Evolutionary conservation across 2,888 invertebrate species (phyloP).

Genomic region (Drosophila bunnanda): DNA sequence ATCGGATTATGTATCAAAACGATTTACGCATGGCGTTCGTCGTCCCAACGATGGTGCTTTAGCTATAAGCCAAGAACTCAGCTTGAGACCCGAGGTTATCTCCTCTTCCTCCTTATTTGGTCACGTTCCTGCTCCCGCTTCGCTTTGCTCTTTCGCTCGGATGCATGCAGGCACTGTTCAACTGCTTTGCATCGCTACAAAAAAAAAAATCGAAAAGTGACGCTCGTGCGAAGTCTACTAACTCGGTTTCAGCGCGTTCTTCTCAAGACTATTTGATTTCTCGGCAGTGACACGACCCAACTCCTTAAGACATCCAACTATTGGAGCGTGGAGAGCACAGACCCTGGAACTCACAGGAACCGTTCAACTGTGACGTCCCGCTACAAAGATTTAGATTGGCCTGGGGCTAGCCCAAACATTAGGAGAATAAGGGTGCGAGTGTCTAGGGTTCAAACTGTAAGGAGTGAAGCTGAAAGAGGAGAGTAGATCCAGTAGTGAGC

Average conservation of each 20-base stretch:
- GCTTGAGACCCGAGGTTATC: not conserved
- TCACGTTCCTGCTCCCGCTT: not conserved
- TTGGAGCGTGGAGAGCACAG: slow-evolving; percentile 5
- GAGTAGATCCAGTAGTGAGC: slow-evolving; percentile 7
- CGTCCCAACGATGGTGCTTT: slow-evolving; percentile 6
- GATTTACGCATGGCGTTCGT: slow-evolving; percentile 55
- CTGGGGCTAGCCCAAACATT: slow-evolving; percentile 40
- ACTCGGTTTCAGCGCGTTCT: slow-evolving; percentile 3
- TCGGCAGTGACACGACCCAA: not conserved
- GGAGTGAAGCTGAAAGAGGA: slow-evolving; percentile 1
- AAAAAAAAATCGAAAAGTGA: slow-evolving; percentile 61
- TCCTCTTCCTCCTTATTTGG: slow-evolving; percentile 1
- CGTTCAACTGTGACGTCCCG: slow-evolving; percentile 73
- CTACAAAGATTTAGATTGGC: slow-evolving; percentile 62
- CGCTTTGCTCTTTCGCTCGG: slow-evolving; percentile 3
- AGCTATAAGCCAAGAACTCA: slow-evolving; percentile 10
- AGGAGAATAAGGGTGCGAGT: not conserved
- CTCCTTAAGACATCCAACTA: slow-evolving; percentile 15
- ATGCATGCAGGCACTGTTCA: slow-evolving; percentile 68
- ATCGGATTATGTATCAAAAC: slow-evolving; percentile 56
- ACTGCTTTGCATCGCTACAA: slow-evolving; percentile 75
- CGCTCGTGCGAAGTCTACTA: slow-evolving; percentile 54
- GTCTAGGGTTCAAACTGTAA: slow-evolving; percentile 5
- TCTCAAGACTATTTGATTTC: not conserved
- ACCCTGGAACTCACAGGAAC: slow-evolving; percentile 69